Evolutionary conservation across 2,888 invertebrate genomes (phyloP).

Genomic region (Nipponacmea schrenckii): DNA sequence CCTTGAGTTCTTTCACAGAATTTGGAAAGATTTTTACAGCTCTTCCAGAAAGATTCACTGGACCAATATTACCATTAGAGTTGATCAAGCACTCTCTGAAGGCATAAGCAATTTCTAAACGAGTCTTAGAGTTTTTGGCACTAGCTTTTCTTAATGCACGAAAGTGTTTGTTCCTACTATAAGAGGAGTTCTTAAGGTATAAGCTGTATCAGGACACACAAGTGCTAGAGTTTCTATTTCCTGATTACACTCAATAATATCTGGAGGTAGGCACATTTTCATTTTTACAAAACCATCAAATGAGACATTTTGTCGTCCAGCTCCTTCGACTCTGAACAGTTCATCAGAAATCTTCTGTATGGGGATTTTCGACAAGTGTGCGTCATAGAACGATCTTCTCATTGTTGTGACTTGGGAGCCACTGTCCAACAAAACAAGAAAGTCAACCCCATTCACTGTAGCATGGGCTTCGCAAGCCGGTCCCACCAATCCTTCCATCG

Average conservation of each 20-base stretch:
- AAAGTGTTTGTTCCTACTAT: slow-evolving; percentile 17
- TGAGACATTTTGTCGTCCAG: neutral
- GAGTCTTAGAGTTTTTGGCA: no score
- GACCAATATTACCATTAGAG: neutral
- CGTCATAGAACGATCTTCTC: neutral
- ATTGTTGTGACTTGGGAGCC: neutral
- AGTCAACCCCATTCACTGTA: neutral
- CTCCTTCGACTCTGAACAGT: neutral
- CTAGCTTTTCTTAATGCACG: no score
- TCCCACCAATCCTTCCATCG: neutral
- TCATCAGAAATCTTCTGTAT: neutral
- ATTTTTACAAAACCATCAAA: neutral
- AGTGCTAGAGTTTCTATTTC: neutral
- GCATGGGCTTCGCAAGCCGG: neutral
- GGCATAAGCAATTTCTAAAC: no score
- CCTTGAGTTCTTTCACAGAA: no score
- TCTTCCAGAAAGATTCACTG: neutral
- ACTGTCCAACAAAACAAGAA: neutral
- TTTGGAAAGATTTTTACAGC: no score
- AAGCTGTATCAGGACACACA: slow-evolving; percentile 16
- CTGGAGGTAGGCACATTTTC: neutral
- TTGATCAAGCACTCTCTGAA: neutral
- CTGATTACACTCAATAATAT: neutral
- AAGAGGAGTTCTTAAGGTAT: slow-evolving; percentile 1
- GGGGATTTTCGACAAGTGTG: no score